Evolutionary conservation across 2,113 vertebrate genomes (phyloP).

Genomic region (Mugil cephalus): DNA sequence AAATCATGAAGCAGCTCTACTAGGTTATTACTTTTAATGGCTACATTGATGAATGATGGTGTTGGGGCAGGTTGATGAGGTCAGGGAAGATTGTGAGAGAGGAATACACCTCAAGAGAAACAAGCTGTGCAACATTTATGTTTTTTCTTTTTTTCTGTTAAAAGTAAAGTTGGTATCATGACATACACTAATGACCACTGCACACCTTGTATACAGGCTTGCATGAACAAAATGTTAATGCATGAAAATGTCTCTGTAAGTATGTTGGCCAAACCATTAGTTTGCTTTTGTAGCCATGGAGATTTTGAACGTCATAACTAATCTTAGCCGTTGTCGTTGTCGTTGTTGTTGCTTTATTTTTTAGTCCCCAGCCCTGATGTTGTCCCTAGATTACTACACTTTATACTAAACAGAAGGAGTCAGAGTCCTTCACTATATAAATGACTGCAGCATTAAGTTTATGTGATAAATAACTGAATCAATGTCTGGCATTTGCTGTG

Average conservation of each 20-base stretch:
- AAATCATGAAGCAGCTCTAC: constrained; percentile 60
- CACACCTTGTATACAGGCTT: neutral
- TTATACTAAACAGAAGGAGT: constrained; percentile 7
- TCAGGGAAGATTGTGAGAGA: constrained; percentile 29
- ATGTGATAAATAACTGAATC: no score
- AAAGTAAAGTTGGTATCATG: neutral
- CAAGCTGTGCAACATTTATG: neutral
- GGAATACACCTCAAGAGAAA: constrained; percentile 14
- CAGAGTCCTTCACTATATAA: no score
- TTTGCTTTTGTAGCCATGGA: constrained; percentile 29
- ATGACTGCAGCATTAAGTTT: no score
- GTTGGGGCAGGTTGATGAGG: constrained; percentile 48
- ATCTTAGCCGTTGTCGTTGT: constrained; percentile 36
- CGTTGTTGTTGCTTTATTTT: constrained; percentile 17
- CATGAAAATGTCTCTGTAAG: constrained; percentile 12
- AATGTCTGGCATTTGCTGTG: no score
- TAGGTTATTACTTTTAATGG: constrained; percentile 71
- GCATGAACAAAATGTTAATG: constrained; percentile 23
- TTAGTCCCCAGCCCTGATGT: constrained; percentile 15
- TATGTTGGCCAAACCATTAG: constrained; percentile 29
- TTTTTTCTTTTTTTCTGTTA: neutral
- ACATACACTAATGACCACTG: constrained; percentile 21
- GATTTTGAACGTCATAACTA: constrained; percentile 40
- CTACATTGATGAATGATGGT: constrained; percentile 54
- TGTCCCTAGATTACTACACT: constrained; percentile 25